Base-by-base conservation (phyloP, 2,797 vertebrate species). In the Discoglossus pictus region DNA sequence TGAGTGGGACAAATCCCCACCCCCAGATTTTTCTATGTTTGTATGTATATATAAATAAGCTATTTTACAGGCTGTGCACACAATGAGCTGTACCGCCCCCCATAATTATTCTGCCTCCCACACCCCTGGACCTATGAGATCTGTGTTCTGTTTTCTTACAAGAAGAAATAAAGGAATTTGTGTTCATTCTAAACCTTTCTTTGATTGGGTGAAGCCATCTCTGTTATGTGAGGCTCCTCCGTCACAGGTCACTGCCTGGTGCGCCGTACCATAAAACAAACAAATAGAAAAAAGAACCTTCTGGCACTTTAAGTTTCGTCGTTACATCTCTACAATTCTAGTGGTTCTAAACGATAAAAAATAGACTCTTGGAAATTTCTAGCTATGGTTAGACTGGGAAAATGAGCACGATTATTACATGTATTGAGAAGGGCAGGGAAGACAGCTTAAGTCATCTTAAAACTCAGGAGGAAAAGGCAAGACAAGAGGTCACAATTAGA, bases 281-380 rank as follows among this genome's bases (percentile, higher is more conserved):
- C 95, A 98, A 98, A 98, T 97, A 97, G 95, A 95, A 96, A 97
- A 94, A 92, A 91, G 89, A 93, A 94, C 93, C 93, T 94, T 90
- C 93, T 95, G 93, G 92, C 93, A 93, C 93, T 94, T 86, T 81
- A 86, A 92, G 90, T 91, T 91, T 89, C 84, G 66, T 87, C 88
- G 89, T 89, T 90, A 84, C 86, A 87, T 83, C 81, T 90, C 90
- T 86, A 83, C 87, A 67, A 86, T 85, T 83, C 89, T 63, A 78
- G 87, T 80, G 86, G 88, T 80, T 77, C 84, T 83, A 82, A 79
- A 86, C 87, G 89, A 93, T 91, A 89, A 93, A 85, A 87, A 87
- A 84, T 81, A 73, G 78, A 84, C 80, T 76, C 84, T 86, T 63
- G 80, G 82, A 89, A 81, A 78, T 84, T 92, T 89, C 87, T 91